Conservation (phyloP, 2,797 vertebrate species). For the Macrochelys suwanniensis region DNA sequence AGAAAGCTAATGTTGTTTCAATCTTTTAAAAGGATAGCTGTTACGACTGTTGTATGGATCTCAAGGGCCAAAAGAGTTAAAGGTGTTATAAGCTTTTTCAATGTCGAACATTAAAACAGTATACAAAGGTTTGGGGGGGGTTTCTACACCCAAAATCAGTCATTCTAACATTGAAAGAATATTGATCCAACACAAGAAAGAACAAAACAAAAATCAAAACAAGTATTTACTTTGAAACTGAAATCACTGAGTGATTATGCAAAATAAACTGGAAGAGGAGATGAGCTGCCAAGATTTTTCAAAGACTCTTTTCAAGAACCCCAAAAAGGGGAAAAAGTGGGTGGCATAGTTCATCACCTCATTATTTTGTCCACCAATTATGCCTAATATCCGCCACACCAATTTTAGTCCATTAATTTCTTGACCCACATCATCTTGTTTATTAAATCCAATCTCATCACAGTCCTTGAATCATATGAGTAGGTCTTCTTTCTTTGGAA, state of each 20-base stretch:
- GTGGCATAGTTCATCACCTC: background rate
- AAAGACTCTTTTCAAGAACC: background rate
- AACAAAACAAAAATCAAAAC: too few species aligned
- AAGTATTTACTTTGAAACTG: background rate
- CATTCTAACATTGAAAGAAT: background rate
- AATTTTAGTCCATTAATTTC: background rate
- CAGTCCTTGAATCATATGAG: background rate
- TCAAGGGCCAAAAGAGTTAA: background rate
- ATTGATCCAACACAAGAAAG: background rate
- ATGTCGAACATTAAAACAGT: background rate
- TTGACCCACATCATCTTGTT: background rate
- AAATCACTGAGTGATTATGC: background rate
- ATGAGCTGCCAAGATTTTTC: background rate
- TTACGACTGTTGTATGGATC: background rate
- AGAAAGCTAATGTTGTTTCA: background rate
- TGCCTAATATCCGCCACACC: background rate
- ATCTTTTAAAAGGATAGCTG: background rate
- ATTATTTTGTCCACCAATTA: background rate
- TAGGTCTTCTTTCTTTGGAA: background rate
- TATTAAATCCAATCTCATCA: background rate
- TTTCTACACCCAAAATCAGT: background rate
- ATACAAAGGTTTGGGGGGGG: background rate
- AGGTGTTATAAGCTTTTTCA: background rate
- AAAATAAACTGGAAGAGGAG: background rate
- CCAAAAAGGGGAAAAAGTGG: background rate